Evolutionary conservation across 2,888 invertebrate species (phyloP).

Genomic region (Thera obeliscata): DNA sequence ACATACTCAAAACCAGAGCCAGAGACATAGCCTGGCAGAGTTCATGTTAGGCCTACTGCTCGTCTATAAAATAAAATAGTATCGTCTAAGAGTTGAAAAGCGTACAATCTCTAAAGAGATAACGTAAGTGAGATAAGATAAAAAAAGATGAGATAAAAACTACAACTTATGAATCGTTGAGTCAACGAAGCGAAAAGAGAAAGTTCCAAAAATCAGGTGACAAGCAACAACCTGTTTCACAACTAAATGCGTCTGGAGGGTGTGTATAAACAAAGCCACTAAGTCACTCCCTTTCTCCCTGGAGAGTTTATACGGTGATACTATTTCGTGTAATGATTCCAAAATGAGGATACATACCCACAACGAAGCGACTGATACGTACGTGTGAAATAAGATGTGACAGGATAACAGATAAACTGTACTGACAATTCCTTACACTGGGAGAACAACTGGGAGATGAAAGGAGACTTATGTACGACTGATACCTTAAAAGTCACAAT

Average conservation of each 20-base stretch:
- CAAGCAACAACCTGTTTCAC: slow-evolving; percentile 4
- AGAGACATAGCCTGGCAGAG: too few species aligned
- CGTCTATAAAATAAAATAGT: too few species aligned
- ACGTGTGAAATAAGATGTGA: slow-evolving; percentile 35
- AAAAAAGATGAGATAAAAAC: too few species aligned
- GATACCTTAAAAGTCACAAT: too few species aligned
- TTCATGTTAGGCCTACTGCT: too few species aligned
- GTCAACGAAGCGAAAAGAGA: not conserved
- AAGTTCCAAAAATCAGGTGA: not conserved
- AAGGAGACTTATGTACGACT: too few species aligned
- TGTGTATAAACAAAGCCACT: slow-evolving; percentile 77
- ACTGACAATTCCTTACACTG: not conserved
- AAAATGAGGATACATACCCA: slow-evolving; percentile 79
- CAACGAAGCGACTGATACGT: slow-evolving; percentile 53
- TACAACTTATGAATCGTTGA: too few species aligned
- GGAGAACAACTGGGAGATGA: not conserved
- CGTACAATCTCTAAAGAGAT: too few species aligned
- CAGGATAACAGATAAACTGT: not conserved
- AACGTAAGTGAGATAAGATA: too few species aligned
- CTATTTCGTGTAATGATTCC: slow-evolving; percentile 84
- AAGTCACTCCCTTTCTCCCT: slow-evolving; percentile 74
- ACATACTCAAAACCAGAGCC: too few species aligned
- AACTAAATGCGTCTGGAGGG: slow-evolving; percentile 39
- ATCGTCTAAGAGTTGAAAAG: too few species aligned
- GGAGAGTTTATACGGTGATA: slow-evolving; percentile 80